phyloP scores from a whole-genome alignment of 2,797 vertebrate genomes.

The Xerus rutilus region DNA sequence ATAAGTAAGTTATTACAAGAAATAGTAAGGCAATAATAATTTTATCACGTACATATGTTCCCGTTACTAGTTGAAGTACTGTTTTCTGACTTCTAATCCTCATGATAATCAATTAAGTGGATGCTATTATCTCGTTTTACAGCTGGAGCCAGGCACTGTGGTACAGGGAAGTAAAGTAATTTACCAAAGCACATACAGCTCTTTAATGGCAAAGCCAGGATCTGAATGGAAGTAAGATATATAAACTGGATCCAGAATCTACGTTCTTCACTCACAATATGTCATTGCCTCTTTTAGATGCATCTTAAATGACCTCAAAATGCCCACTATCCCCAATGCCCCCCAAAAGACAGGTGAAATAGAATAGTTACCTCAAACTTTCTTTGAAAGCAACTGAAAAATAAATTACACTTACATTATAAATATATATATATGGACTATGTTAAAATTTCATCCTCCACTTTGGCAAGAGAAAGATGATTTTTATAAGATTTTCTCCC shows the following conservation, averaged over 20 bases:
- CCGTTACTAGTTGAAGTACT: not conserved
- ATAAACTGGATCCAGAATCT: not conserved
- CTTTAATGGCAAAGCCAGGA: not conserved
- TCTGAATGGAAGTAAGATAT: not conserved
- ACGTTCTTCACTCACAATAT: not conserved
- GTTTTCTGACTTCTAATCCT: constrained; percentile 19
- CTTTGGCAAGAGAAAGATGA: not conserved
- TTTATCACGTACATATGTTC: not conserved
- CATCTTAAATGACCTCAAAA: not conserved
- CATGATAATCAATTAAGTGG: not conserved
- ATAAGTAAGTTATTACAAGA: not conserved
- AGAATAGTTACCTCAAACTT: constrained; percentile 16
- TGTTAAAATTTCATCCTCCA: constrained; percentile 51
- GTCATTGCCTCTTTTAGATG: not conserved
- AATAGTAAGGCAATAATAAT: not conserved
- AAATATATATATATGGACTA: not conserved
- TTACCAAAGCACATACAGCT: not conserved
- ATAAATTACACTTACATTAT: constrained; percentile 47
- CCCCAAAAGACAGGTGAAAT: not conserved
- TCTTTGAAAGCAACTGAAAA: constrained; percentile 37
- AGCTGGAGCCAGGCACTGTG: not conserved
- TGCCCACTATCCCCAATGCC: not conserved
- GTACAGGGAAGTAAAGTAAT: not conserved
- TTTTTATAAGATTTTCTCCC: constrained; percentile 59
- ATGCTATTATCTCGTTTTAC: not conserved